Evolutionary conservation across 2,113 vertebrate genomes (phyloP), one percentile per base, ranked within the genome.

Genomic region (Tautogolabrus adspersus): DNA sequence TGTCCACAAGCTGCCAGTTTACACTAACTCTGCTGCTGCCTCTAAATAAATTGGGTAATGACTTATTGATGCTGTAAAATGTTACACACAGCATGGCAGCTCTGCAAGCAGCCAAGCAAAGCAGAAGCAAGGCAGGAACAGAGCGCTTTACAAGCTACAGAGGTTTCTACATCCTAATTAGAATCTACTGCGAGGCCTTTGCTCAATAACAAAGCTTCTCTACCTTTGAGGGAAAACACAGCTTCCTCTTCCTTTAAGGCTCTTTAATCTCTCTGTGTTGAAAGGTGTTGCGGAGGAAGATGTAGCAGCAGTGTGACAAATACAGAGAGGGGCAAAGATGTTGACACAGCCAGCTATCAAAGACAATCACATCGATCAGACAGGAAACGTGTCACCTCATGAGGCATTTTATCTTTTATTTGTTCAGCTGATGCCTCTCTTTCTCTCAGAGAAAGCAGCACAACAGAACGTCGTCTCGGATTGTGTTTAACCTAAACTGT

Each of bases 361-460:
- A 93, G 76, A 58, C 81, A 75, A 76, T 63, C 76, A 22, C 84
- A 87, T 82, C 87, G 82, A 89, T 90, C 59, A 88, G 84, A 65
- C 70, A 56, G 81, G 67, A 88, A 87, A 89, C 89, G 56, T 26
- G 62, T 73, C 58, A 60, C 72, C 40, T 79, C 65, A 49, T 80
- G 34, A 70, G 11, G 56, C 38, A 19, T 51, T 87, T 66, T 73
- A 86, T 83, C 87, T 88, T 91, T 84, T 88, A 86, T 77, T 79
- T 79, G 54, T 46, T 47, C 60, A 79, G 72, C 67, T 67, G 78
- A 75, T 75, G 64, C 59, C 37, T 8, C 30, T 54, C 34, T 75
- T n/a, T 67, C n/a, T 59, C 23, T 81, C 51, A 6, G 22, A 23
- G 46, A 30, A 55, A 60, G 54, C 46, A 19, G 51, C 37, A 44